These are phyloP conservation scores for Neomonachus schauinslandi DNA, from an alignment of 2,113 vertebrate species.

Conservation along the genomic window DNA sequence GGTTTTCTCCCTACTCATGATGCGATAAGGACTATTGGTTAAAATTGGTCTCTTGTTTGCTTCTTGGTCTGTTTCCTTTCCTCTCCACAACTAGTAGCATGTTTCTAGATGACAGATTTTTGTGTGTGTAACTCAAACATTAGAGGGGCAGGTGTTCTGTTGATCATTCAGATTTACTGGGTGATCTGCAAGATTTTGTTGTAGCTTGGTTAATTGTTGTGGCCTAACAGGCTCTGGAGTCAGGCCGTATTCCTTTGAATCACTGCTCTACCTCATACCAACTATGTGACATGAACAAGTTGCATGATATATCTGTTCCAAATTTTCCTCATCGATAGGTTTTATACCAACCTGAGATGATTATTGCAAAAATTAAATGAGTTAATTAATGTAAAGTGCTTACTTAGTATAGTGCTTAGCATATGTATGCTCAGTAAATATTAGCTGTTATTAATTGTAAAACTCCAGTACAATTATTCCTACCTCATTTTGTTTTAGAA, in stretches of 20 bases:
- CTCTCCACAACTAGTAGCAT: not conserved
- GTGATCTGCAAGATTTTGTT: constrained; percentile 29
- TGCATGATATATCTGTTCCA: constrained; percentile 13
- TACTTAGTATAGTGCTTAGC: not conserved
- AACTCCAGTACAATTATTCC: not conserved
- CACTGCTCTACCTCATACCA: constrained; percentile 24
- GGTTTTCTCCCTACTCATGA: not conserved
- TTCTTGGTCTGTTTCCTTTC: constrained; percentile 32
- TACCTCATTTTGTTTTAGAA: constrained; percentile 54
- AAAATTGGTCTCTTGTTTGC: constrained; percentile 49
- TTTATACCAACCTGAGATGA: constrained; percentile 33
- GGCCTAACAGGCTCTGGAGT: constrained; percentile 8
- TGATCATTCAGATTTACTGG: constrained; percentile 22
- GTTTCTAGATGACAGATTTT: constrained; percentile 22
- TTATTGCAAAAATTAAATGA: constrained; percentile 47
- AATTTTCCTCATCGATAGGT: constrained; percentile 10
- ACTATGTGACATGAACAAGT: constrained; percentile 29
- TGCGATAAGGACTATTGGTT: constrained; percentile 4
- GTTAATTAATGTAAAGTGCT: not conserved
- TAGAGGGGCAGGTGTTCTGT: constrained; percentile 13
- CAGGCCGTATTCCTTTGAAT: constrained; percentile 37
- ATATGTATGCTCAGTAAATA: constrained; percentile 51
- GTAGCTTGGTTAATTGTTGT: not conserved
- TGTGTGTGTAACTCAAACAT: constrained; percentile 15
- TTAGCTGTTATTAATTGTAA: constrained; percentile 53